Percentiles rank a stretch among this genome's conserved stretches.
phyloP scores from a whole-genome alignment of 2,888 invertebrate genomes.

The Scaptomyza cyrtandrae region DNA sequence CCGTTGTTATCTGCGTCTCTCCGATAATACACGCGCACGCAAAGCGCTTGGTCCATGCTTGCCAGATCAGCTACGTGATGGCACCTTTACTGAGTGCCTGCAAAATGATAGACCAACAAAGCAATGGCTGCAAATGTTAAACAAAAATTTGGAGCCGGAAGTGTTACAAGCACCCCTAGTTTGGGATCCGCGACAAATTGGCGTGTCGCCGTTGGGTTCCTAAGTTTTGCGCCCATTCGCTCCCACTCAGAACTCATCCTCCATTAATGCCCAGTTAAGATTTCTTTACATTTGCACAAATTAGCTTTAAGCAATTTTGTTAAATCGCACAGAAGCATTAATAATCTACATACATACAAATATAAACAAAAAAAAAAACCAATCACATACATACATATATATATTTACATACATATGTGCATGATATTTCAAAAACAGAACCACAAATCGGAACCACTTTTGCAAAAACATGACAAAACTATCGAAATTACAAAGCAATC shows the following conservation, averaged over 20 bases:
- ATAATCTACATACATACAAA: too few species aligned
- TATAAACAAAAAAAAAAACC: background rate
- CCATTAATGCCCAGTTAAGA: conserved; percentile 21
- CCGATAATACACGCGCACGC: conserved; percentile 97
- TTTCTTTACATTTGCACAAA: conserved; percentile 21
- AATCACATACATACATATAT: background rate
- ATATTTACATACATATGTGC: background rate
- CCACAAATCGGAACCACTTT: conserved; percentile 1
- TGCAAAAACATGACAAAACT: background rate
- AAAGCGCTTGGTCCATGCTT: conserved; percentile 98
- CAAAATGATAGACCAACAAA: conserved; percentile 99
- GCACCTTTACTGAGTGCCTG: conserved; percentile 96
- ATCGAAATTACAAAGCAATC: background rate
- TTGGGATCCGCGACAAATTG: conserved; percentile 87
- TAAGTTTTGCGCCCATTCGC: conserved; percentile 6
- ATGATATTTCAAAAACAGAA: background rate
- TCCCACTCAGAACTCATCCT: background rate
- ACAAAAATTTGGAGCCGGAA: conserved; percentile 94
- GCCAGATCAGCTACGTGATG: conserved; percentile 98
- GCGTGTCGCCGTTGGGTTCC: conserved; percentile 86
- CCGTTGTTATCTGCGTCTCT: conserved; percentile 97
- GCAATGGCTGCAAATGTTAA: conserved; percentile 96
- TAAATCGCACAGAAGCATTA: conserved; percentile 1
- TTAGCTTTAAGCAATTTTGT: conserved; percentile 17
- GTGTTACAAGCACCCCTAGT: conserved; percentile 85